Base-by-base conservation (phyloP, 2,113 vertebrate genomes). In the Anguilla japonica region DNA sequence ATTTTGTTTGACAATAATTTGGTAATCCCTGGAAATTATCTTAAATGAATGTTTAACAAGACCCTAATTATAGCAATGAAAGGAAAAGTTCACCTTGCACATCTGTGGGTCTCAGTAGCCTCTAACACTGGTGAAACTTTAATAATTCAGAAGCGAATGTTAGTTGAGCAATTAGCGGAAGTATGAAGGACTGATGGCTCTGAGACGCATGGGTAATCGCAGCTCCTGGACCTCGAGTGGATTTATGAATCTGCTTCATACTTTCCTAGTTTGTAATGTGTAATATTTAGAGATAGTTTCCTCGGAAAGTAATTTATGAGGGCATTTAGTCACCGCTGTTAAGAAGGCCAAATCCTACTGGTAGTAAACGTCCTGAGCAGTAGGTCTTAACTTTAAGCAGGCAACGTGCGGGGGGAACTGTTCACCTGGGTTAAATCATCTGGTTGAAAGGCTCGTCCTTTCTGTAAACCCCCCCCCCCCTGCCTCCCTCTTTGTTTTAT, bases 281-380 rank as follows among this genome's bases (percentile, higher is more conserved):
- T 79, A 50, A 88, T 87, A 83, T 88, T 90, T 90, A 79, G 89
- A 87, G 84, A 75, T 87, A 82, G 88, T 85, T 88, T 87, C 83
- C 87, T 80, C 84, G 71, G 46, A 41, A 87, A 88, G 81, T 85
- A 84, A 88, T 90, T 90, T 90, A 89, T 75, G 79, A 88, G 86
- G 79, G 90, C 34, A 88, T 87, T 85, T 85, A 84, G 85, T 90
- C 87, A 81, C 41, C 79, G 34, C 46, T 88, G 50, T 89, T 84
- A 46, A 82, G 84, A 50, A 86, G 87, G 81, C 84, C 88, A 86
- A 87, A 85, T 71, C 87, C 79, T 41, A 63, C 83, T 89, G 75
- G 82, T 84, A 89, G 85, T 84, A 87, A 85, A 81, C 87, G 53
- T 89, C 85, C 80, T 79, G 39, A 88, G 46, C 50, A 53, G 82